These are phyloP conservation scores for Tuta absoluta DNA, from an alignment of 2,888 invertebrate species.

Conservation along the genomic window DNA sequence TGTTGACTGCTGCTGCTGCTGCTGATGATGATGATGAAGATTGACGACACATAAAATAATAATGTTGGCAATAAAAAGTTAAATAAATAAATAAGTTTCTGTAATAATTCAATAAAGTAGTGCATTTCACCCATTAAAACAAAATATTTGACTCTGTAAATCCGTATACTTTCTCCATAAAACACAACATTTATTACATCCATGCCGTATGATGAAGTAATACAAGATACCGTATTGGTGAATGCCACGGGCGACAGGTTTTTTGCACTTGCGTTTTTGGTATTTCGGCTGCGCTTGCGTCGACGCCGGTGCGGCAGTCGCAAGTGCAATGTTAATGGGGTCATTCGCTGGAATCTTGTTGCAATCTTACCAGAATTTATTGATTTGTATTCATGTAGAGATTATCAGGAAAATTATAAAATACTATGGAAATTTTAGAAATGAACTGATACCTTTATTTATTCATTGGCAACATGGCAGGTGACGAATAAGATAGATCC, in stretches of 20 bases:
- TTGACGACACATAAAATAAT: too few species aligned
- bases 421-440: too few species aligned
- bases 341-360: not conserved
- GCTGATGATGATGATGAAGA: too few species aligned
- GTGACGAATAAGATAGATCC: too few species aligned
- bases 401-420: not conserved
- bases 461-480: not conserved
- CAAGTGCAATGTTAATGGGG: conserved; percentile 20
- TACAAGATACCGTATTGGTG: not conserved
- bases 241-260: conserved; percentile 19
- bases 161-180: not conserved
- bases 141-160: not conserved
- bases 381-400: not conserved
- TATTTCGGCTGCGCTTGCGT: not conserved
- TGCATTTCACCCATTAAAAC: too few species aligned
- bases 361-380: not conserved
- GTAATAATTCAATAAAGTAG: too few species aligned
- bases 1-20: too few species aligned
- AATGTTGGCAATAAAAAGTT: too few species aligned
- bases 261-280: conserved; percentile 20
- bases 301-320: not conserved
- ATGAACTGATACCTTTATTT: not conserved
- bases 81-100: too few species aligned
- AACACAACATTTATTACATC: not conserved
- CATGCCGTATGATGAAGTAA: not conserved